Evolutionary conservation across 2,113 vertebrate genomes (phyloP).

Genomic region (Tyrannus savana): DNA sequence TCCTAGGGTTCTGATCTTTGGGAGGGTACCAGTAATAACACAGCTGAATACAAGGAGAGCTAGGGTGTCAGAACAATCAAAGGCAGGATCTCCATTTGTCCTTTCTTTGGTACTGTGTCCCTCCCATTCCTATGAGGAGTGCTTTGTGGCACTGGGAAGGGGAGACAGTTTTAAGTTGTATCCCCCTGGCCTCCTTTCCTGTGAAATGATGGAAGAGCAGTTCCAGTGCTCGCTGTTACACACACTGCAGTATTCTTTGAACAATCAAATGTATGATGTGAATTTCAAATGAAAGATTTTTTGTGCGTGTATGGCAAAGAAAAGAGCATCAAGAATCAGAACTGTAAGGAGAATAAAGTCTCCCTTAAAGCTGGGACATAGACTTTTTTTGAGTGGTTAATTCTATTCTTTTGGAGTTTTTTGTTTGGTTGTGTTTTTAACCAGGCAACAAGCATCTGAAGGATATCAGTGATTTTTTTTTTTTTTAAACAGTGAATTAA

Average conservation of each 20-base stretch:
- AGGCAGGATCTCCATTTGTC: neutral
- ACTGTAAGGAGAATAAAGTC: neutral
- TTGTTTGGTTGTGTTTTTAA: neutral
- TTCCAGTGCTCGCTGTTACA: neutral
- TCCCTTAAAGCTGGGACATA: neutral
- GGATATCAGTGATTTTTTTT: neutral
- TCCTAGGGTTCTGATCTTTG: neutral
- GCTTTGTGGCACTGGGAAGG: neutral
- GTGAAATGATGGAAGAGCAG: neutral
- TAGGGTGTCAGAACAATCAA: neutral
- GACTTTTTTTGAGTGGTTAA: neutral
- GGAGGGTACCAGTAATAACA: neutral
- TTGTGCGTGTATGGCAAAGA: neutral
- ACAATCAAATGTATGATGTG: neutral
- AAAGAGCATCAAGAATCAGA: neutral
- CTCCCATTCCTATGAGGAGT: rapidly evolving
- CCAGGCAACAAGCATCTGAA: neutral
- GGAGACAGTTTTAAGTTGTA: neutral
- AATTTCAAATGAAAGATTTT: neutral
- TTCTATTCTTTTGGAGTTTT: neutral
- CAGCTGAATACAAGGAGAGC: neutral
- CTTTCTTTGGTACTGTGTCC: neutral
- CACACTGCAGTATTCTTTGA: neutral
- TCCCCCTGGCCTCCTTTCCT: neutral
- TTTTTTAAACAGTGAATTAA: neutral